Base-by-base conservation (phyloP, 2,113 vertebrate genomes). In the Elephantulus edwardii region DNA sequence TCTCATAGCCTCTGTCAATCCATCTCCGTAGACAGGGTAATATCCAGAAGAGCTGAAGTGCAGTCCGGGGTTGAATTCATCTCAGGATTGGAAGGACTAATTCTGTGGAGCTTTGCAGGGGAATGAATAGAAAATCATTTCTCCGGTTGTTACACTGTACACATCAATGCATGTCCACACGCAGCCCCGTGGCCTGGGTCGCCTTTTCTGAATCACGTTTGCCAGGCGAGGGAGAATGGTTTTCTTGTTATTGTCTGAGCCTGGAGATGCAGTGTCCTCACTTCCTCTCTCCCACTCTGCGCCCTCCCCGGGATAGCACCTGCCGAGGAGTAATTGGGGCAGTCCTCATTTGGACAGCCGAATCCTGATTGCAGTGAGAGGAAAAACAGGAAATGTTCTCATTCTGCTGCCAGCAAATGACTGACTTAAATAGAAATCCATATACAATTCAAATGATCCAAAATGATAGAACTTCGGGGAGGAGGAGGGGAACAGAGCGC, bases 301-400 rank as follows among this genome's bases (percentile, higher is more conserved):
- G 56, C 95, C 94, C 93, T 95, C 96, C 96, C 96, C 94, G 92
- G 44, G 38, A 82, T 96, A 97, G 97, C 97, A 97, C 97, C 97
- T 97, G 97, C 97, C 96, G 97, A 44, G 95, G 94, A 95, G 75
- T 96, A 97, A 98, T 98, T 98, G 97, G 97, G 97, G 89, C 97
- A 91, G 96, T 83, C 96, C 96, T 97, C 95, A 98, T 97, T 97
- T 96, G 97, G 96, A 95, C 95, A 94, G 83, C 96, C 94, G 94
- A 93, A 95, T 93, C 96, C 96, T 97, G 97, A 98, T 98, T 97
- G 93, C 96, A 97, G 96, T 76, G 74, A 94, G 96, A 97, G 96
- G 95, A 89, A 92, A 96, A 97, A 96, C 97, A 98, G 97, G 97
- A 97, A 98, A 96, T 48, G 88, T 97, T 96, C 93, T 95, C 42